Conservation (phyloP, 1,140 invertebrate genomes). For the Drosophila lini region DNA sequence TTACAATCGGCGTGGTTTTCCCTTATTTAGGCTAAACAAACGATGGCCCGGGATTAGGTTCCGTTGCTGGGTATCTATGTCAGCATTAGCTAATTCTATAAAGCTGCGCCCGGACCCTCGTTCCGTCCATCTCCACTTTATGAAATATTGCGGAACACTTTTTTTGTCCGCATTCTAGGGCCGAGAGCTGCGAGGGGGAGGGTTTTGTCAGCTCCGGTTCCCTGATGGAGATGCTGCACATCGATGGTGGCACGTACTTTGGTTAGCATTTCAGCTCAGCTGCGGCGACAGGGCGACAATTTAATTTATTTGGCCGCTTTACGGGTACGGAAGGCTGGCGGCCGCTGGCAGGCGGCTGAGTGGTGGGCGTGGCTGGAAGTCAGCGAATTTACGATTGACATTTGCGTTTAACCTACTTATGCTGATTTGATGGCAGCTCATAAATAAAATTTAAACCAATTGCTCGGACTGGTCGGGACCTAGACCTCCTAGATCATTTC, state of each 20-base stretch:
- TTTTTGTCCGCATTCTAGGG: slow-evolving; percentile 4
- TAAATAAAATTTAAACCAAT: slow-evolving; percentile 83
- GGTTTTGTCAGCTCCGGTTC: slow-evolving; percentile 19
- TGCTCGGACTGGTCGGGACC: slow-evolving; percentile 56
- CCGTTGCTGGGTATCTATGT: slow-evolving; percentile 70
- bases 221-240: slow-evolving; percentile 44
- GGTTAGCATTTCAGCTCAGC: slow-evolving; percentile 81
- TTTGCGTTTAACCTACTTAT: slow-evolving; percentile 83
- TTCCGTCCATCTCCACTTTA: slow-evolving; percentile 43
- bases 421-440: slow-evolving; percentile 82
- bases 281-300: slow-evolving; percentile 74
- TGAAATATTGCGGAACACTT: slow-evolving; percentile 74
- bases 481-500: slow-evolving; percentile 37
- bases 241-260: slow-evolving; percentile 72
- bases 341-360: background rate
- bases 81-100: slow-evolving; percentile 76
- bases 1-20: slow-evolving; percentile 35
- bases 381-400: slow-evolving; percentile 82
- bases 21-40: slow-evolving; percentile 64
- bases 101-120: slow-evolving; percentile 21
- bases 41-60: slow-evolving; percentile 64
- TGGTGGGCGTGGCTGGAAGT: slow-evolving; percentile 53
- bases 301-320: slow-evolving; percentile 78
- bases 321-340: slow-evolving; percentile 9
- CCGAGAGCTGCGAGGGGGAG: background rate